These are phyloP conservation scores for Polydrusus pterygomalis DNA, from an alignment of 2,888 invertebrate genomes.

Conservation along the genomic window DNA sequence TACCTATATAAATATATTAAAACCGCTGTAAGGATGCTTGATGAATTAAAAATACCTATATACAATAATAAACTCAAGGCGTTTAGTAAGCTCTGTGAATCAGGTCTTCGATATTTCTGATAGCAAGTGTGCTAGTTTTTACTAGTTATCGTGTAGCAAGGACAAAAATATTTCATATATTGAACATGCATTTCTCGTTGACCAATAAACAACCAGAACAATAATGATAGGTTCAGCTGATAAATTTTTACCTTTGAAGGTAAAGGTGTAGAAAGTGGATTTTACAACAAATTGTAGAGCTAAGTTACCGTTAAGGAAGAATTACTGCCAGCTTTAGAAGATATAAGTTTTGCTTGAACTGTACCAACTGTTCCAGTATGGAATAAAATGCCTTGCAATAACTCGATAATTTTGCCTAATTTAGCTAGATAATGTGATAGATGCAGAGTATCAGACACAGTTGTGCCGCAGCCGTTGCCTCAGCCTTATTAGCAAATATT, in stretches of 20 bases:
- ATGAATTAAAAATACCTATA: background rate
- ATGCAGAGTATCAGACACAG: conserved; percentile 1
- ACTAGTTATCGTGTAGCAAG: background rate
- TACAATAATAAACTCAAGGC: background rate
- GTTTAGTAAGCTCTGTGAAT: background rate
- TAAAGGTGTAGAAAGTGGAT: background rate
- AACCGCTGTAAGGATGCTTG: background rate
- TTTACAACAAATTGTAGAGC: background rate
- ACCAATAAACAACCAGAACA: background rate
- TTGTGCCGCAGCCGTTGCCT: background rate
- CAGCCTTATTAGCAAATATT: background rate
- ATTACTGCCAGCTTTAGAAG: background rate
- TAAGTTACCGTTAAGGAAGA: background rate
- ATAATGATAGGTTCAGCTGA: background rate
- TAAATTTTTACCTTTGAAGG: background rate
- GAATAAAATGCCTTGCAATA: background rate
- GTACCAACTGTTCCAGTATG: background rate
- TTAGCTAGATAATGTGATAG: background rate
- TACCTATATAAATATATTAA: conserved; percentile 1
- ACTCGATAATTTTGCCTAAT: background rate
- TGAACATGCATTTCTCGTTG: background rate
- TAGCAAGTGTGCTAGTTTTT: background rate
- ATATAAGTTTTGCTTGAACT: background rate
- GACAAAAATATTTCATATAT: background rate
- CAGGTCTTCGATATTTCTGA: background rate